Evolutionary conservation across 2,113 vertebrate genomes (phyloP).

Genomic region (Synchiropus splendidus): DNA sequence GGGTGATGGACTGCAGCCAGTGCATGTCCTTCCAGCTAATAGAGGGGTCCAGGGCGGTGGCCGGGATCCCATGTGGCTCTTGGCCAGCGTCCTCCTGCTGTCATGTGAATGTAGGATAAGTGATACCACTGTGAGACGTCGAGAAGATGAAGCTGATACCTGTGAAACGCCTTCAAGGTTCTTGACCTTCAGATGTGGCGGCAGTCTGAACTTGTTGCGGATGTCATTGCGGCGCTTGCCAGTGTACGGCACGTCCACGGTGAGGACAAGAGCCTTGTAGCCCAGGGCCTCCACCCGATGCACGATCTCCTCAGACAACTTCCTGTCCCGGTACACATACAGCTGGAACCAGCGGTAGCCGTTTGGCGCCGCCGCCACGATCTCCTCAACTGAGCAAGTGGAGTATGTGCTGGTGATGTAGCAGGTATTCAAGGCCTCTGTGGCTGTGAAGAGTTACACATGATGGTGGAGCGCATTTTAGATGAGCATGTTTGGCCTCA

Average conservation of each 20-base stretch:
- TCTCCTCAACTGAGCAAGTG: conserved; percentile 84
- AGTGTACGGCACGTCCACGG: conserved; percentile 73
- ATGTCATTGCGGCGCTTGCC: conserved; percentile 80
- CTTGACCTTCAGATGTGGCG: conserved; percentile 74
- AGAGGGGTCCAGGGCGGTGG: conserved; percentile 72
- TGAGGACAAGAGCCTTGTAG: conserved; percentile 86
- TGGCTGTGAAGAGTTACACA: conserved; percentile 62
- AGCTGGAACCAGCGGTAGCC: conserved; percentile 90
- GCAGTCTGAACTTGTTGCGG: conserved; percentile 78
- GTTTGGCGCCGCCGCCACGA: conserved; percentile 63
- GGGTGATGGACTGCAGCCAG: conserved; percentile 81
- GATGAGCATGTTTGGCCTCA: too few relatives aligned
- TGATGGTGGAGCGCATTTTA: too few relatives aligned
- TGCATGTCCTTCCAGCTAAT: conserved; percentile 85
- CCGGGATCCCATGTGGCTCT: conserved; percentile 64
- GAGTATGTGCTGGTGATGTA: conserved; percentile 84
- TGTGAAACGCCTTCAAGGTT: conserved; percentile 74
- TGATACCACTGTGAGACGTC: too few relatives aligned
- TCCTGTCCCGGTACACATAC: conserved; percentile 78
- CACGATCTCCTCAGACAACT: conserved; percentile 75
- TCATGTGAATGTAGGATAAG: background rate
- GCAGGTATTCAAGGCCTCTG: conserved; percentile 71
- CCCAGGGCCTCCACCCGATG: conserved; percentile 71
- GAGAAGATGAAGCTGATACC: conserved; percentile 57
- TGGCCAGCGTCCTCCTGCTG: conserved; percentile 55